These are phyloP conservation scores for Psittacula echo DNA, from an alignment of 2,797 vertebrate genomes.

Conservation along the genomic window DNA sequence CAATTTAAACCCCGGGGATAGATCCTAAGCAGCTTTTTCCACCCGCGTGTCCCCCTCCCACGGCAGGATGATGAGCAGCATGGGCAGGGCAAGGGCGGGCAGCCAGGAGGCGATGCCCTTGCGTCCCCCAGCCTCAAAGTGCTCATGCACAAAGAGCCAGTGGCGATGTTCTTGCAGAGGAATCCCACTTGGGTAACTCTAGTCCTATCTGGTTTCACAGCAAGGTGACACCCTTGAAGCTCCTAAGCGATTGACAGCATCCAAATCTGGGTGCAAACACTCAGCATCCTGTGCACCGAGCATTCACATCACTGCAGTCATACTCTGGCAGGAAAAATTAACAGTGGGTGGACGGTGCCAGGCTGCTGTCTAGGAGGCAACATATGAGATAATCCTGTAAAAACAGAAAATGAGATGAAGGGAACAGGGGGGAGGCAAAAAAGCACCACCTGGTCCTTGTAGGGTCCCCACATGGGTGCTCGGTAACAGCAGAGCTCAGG, in stretches of 20 bases:
- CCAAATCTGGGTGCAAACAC: neutral
- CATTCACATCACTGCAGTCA: fast-evolving
- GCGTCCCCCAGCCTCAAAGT: fast-evolving
- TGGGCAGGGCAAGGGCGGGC: neutral
- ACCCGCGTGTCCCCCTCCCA: neutral
- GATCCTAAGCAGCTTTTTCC: conserved; percentile 61
- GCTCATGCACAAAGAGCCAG: neutral
- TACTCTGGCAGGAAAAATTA: neutral
- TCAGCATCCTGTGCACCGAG: neutral
- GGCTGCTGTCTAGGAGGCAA: neutral
- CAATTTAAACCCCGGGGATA: conserved; percentile 53
- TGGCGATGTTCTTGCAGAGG: neutral
- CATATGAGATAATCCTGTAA: fast-evolving
- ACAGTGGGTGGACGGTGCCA: neutral
- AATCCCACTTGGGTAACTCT: neutral
- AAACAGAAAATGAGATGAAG: neutral
- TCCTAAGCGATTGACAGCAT: neutral
- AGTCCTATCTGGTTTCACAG: neutral
- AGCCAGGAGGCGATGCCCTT: neutral
- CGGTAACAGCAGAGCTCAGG: neutral
- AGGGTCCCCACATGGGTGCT: neutral
- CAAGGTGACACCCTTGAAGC: neutral
- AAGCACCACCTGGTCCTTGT: neutral
- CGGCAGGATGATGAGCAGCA: neutral
- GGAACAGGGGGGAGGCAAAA: neutral